These are phyloP conservation scores for Plusia festucae DNA, from an alignment of 2,888 invertebrate species.

Conservation along the genomic window DNA sequence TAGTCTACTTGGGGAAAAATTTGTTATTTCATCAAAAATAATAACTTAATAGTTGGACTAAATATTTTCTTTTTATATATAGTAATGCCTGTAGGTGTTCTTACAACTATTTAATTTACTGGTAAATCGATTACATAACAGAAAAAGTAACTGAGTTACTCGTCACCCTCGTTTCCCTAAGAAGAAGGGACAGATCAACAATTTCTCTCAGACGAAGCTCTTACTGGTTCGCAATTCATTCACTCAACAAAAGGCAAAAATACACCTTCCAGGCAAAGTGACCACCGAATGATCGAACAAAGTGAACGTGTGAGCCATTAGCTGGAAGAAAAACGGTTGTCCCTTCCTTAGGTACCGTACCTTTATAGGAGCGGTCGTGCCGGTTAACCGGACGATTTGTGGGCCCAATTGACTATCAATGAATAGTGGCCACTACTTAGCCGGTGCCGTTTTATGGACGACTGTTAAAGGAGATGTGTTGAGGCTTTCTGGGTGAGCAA, in stretches of 20 bases:
- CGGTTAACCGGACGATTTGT: slow-evolving; percentile 78
- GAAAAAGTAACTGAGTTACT: too few species aligned
- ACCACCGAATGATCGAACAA: slow-evolving; percentile 32
- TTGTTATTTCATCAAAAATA: too few species aligned
- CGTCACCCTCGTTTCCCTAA: too few species aligned
- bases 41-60: too few species aligned
- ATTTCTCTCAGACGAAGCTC: background rate
- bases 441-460: slow-evolving; percentile 57
- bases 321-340: slow-evolving; percentile 65
- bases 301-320: slow-evolving; percentile 58
- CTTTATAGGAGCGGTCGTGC: slow-evolving; percentile 73
- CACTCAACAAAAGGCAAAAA: background rate
- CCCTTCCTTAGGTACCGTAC: slow-evolving; percentile 59
- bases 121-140: too few species aligned
- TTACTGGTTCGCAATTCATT: slow-evolving; percentile 1
- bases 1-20: too few species aligned
- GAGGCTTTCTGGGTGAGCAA: slow-evolving; percentile 20
- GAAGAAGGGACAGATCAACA: background rate
- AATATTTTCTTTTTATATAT: too few species aligned
- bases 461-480: slow-evolving; percentile 41
- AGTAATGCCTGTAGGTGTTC: too few species aligned
- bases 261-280: slow-evolving; percentile 31
- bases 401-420: slow-evolving; percentile 84
- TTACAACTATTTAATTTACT: too few species aligned
- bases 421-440: slow-evolving; percentile 76